Conservation (phyloP, 1,140 invertebrate genomes). For the Caenorhabditis latens region DNA sequence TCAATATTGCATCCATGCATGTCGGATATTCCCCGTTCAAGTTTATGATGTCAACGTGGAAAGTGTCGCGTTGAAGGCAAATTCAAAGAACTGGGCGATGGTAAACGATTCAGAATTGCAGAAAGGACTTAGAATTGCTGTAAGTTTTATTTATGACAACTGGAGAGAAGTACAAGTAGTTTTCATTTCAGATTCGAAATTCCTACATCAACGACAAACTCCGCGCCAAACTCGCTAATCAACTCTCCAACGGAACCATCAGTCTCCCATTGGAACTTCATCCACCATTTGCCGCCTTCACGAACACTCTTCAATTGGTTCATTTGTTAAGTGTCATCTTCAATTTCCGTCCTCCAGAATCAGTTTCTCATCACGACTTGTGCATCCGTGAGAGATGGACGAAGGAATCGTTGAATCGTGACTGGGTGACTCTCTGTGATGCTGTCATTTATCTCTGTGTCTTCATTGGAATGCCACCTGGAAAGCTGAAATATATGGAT, state of each 20-base stretch:
- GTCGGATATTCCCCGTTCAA: conserved; percentile 28
- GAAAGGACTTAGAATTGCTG: conserved; percentile 10
- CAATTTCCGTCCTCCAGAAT: conserved; percentile 34
- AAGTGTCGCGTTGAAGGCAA: conserved; percentile 23
- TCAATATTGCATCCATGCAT: not conserved
- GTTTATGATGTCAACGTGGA: conserved; percentile 41
- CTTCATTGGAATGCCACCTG: conserved; percentile 25
- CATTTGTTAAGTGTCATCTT: conserved; percentile 40
- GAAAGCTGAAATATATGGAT: conserved; percentile 30
- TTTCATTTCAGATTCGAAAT: conserved; percentile 28
- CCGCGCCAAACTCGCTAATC: conserved; percentile 4
- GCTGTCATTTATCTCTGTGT: conserved; percentile 27
- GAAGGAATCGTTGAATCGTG: conserved; percentile 4
- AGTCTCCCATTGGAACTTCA: conserved; percentile 29
- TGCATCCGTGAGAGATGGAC: conserved; percentile 27
- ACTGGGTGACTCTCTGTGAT: conserved; percentile 43
- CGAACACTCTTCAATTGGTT: conserved; percentile 26
- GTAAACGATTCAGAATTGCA: conserved; percentile 43
- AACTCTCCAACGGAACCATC: conserved; percentile 28
- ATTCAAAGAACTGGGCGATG: conserved; percentile 26
- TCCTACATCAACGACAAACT: conserved; percentile 43
- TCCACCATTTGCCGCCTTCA: conserved; percentile 31
- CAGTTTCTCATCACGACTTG: conserved; percentile 43
- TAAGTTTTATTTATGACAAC: not conserved
- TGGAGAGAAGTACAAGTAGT: not conserved